These are phyloP conservation scores for Eurystomus glaucurus DNA, from an alignment of 2,797 vertebrate species.

Conservation along the genomic window DNA sequence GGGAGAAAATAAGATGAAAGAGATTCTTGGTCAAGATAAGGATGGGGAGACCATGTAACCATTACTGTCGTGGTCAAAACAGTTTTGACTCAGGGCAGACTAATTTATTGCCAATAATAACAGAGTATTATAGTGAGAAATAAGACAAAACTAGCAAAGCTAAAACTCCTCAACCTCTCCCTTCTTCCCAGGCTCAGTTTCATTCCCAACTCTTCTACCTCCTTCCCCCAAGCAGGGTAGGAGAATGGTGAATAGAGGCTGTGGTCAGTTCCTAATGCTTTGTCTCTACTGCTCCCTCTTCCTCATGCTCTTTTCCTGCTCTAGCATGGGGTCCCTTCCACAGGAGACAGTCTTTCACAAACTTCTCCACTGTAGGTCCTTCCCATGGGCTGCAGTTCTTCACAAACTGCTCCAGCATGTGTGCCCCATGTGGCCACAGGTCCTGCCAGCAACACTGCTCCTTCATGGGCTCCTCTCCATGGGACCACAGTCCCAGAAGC, in stretches of 20 bases:
- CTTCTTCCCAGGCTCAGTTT: too few relatives aligned
- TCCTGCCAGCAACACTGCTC: too few relatives aligned
- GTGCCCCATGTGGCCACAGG: too few relatives aligned
- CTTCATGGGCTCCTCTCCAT: neutral
- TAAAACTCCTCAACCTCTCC: too few relatives aligned
- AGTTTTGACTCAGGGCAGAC: neutral
- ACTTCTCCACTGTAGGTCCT: too few relatives aligned
- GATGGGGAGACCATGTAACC: neutral
- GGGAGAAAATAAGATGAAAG: too few relatives aligned
- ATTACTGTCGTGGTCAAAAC: too few relatives aligned
- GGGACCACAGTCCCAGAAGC: neutral
- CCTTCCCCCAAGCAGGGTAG: neutral
- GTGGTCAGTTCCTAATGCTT: neutral
- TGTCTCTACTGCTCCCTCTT: neutral
- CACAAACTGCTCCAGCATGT: too few relatives aligned
- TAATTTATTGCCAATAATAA: neutral
- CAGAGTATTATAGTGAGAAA: neutral
- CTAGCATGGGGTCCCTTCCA: too few relatives aligned
- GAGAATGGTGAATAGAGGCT: neutral
- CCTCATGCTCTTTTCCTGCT: neutral
- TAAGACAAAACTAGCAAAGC: neutral
- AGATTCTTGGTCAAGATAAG: too few relatives aligned
- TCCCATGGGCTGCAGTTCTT: too few relatives aligned
- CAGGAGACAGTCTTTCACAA: too few relatives aligned
- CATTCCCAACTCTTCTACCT: neutral